Percentiles rank a stretch among this genome's conserved stretches.
Evolutionary conservation across 2,113 vertebrate species (phyloP).

Genomic region (Cyanoderma ruficeps): DNA sequence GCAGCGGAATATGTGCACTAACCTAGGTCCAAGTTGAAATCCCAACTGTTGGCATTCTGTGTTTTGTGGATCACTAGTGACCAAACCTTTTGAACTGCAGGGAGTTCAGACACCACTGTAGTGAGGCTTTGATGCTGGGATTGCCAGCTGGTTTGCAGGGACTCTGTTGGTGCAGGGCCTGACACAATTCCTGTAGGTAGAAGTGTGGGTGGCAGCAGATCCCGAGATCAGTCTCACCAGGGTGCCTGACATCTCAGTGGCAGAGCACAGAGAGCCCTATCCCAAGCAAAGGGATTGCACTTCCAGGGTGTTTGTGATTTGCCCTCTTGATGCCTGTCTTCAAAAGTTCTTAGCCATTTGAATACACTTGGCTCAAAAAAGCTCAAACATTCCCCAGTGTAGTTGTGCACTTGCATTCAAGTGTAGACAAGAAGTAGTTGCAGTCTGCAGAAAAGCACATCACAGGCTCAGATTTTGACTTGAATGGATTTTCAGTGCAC

Average conservation of each 20-base stretch:
- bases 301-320: neutral
- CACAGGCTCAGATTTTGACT: neutral
- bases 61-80: neutral
- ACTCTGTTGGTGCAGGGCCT: neutral
- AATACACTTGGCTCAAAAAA: neutral
- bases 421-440: neutral
- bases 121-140: neutral
- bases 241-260: neutral
- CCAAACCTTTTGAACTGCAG: neutral
- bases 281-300: neutral
- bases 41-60: neutral
- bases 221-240: neutral
- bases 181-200: fast-evolving
- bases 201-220: neutral
- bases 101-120: neutral
- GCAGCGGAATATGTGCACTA: neutral
- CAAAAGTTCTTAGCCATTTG: neutral
- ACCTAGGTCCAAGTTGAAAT: neutral
- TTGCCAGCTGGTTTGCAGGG: neutral
- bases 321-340: neutral
- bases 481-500: neutral
- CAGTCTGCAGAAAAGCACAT: neutral
- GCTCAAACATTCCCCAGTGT: neutral
- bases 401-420: neutral
- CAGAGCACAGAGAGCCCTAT: neutral